Conservation (phyloP, 2,888 invertebrate species). For the Cheilosia soror region DNA sequence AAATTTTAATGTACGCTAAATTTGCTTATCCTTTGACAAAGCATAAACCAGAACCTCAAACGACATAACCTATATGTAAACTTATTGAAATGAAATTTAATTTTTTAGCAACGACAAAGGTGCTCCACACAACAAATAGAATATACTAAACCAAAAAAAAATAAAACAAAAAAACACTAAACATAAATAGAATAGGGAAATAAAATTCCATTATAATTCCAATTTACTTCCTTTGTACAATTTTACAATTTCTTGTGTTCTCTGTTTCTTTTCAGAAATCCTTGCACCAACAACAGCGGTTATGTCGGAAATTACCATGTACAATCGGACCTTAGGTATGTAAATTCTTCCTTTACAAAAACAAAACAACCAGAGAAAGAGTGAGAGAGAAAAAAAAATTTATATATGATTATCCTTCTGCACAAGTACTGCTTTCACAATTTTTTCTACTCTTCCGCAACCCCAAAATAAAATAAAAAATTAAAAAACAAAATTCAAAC, state of each 20-base stretch:
- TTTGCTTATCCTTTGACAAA: no score
- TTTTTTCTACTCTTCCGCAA: slow-evolving; percentile 73
- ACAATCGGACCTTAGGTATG: slow-evolving; percentile 82
- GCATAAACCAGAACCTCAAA: background rate
- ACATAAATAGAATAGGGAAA: slow-evolving; percentile 19
- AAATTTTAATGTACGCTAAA: no score
- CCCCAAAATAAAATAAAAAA: slow-evolving; percentile 31
- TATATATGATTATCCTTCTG: slow-evolving; percentile 67
- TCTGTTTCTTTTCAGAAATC: slow-evolving; percentile 87
- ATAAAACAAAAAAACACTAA: background rate
- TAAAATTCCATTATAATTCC: slow-evolving; percentile 66
- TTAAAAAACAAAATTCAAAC: slow-evolving; percentile 5
- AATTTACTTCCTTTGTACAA: slow-evolving; percentile 53
- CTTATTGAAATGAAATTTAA: slow-evolving; percentile 42
- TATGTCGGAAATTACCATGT: slow-evolving; percentile 85
- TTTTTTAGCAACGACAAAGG: background rate
- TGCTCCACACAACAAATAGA: background rate
- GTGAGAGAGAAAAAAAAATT: slow-evolving; percentile 4
- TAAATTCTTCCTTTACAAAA: slow-evolving; percentile 42
- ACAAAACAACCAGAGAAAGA: background rate
- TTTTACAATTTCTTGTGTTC: slow-evolving; percentile 35
- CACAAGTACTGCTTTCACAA: slow-evolving; percentile 74
- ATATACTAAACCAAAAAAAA: background rate
- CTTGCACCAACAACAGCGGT: slow-evolving; percentile 92
- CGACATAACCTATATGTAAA: slow-evolving; percentile 28